These are phyloP conservation scores for Heliconius hewitsoni DNA, from an alignment of 1,140 invertebrate genomes.

Conservation along the genomic window DNA sequence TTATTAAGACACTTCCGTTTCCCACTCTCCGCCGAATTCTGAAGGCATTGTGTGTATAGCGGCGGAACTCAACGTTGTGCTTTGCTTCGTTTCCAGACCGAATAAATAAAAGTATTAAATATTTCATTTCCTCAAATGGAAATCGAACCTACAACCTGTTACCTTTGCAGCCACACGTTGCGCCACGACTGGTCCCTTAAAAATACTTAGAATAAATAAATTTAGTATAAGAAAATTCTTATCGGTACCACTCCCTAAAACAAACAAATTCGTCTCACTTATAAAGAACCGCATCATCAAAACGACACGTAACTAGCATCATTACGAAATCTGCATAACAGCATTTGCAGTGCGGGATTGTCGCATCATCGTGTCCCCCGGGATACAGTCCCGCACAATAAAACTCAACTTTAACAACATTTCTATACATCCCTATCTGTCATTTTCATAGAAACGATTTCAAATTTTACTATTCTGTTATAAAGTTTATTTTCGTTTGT, in stretches of 20 bases:
- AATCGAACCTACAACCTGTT: no score
- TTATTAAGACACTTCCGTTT: no score
- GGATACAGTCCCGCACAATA: slow-evolving; percentile 46
- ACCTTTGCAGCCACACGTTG: no score
- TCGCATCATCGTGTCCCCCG: slow-evolving; percentile 58
- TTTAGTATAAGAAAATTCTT: neutral
- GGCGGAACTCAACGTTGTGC: no score
- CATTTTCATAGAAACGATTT: slow-evolving; percentile 21
- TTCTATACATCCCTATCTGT: slow-evolving; percentile 37
- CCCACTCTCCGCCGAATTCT: no score
- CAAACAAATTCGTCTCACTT: slow-evolving; percentile 40
- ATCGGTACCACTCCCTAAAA: slow-evolving; percentile 27
- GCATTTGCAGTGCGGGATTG: slow-evolving; percentile 62
- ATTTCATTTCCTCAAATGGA: no score
- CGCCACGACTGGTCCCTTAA: no score
- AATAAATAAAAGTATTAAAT: no score
- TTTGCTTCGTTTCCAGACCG: no score
- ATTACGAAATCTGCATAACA: slow-evolving; percentile 74
- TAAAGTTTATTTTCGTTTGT: slow-evolving; percentile 38
- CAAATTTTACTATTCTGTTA: neutral
- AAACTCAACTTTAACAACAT: slow-evolving; percentile 44
- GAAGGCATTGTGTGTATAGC: no score
- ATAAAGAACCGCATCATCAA: slow-evolving; percentile 55
- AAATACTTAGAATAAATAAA: no score
- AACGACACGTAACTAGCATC: slow-evolving; percentile 58